phyloP scores from a whole-genome alignment of 2,797 vertebrate species.

The Podarcis lilfordi region DNA sequence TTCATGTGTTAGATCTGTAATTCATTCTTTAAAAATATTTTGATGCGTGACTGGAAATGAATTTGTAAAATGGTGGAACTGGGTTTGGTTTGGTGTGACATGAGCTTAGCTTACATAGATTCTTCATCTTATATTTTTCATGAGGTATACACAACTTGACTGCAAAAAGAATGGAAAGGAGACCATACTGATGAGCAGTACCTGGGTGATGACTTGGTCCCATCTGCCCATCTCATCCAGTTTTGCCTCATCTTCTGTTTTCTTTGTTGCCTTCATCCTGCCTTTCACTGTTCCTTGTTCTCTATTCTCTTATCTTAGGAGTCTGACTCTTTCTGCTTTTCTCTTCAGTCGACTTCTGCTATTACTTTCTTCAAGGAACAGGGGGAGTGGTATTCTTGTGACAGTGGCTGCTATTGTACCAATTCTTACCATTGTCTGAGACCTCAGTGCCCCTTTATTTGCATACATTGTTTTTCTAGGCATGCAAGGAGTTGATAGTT shows the following conservation, averaged over 20 bases:
- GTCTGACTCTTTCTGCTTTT: neutral
- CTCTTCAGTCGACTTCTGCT: neutral
- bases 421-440: neutral
- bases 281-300: neutral
- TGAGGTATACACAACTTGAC: neutral
- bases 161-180: neutral
- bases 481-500: neutral
- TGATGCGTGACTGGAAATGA: neutral
- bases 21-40: neutral
- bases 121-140: neutral
- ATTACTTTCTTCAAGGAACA: neutral
- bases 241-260: neutral
- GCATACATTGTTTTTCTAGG: neutral
- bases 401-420: neutral
- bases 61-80: neutral
- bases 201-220: neutral
- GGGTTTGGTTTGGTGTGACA: neutral
- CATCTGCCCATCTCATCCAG: neutral
- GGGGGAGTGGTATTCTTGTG: neutral
- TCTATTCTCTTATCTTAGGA: neutral
- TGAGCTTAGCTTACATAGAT: neutral
- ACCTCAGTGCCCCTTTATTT: neutral
- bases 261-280: neutral
- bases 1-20: neutral
- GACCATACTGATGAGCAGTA: neutral